A percentile compares a stretch with the other conserved stretches of the same genome.
Evolutionary conservation across 2,888 invertebrate species (phyloP).

Genomic region (Ennomos quercinarius): DNA sequence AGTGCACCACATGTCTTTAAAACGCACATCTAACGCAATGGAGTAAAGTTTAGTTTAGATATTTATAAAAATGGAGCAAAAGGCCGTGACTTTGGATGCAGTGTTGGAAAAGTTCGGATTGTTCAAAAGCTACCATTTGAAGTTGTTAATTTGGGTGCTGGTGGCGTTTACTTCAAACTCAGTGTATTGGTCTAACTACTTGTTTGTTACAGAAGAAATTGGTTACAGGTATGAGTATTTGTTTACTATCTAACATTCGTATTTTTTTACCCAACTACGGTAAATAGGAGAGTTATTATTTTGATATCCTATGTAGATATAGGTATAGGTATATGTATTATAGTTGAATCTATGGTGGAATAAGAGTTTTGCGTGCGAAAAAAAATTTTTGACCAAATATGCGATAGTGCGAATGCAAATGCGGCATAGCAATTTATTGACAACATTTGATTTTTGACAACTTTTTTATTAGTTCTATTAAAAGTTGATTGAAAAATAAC

Average conservation of each 20-base stretch:
- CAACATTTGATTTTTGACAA: too few species aligned
- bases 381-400: too few species aligned
- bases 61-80: conserved; percentile 14
- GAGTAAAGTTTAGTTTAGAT: neutral
- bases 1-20: conserved; percentile 2
- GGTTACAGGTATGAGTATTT: conserved; percentile 17
- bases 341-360: too few species aligned
- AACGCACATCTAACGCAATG: neutral
- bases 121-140: conserved; percentile 16
- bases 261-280: neutral
- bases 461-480: too few species aligned
- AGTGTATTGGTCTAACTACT: conserved; percentile 24
- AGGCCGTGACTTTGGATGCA: conserved; percentile 18
- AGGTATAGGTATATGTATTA: too few species aligned
- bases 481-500: too few species aligned
- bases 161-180: conserved; percentile 23
- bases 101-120: conserved; percentile 23
- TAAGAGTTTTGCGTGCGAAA: too few species aligned
- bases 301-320: too few species aligned
- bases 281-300: too few species aligned
- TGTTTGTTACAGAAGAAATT: conserved; percentile 25
- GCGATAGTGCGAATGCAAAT: too few species aligned
- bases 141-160: conserved; percentile 22
- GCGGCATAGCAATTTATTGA: too few species aligned
- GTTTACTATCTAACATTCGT: neutral